Percentiles rank a stretch among this genome's conserved stretches.
These are phyloP conservation scores for Dipodomys spectabilis DNA, from an alignment of 2,113 vertebrate species.

Conservation along the genomic window DNA sequence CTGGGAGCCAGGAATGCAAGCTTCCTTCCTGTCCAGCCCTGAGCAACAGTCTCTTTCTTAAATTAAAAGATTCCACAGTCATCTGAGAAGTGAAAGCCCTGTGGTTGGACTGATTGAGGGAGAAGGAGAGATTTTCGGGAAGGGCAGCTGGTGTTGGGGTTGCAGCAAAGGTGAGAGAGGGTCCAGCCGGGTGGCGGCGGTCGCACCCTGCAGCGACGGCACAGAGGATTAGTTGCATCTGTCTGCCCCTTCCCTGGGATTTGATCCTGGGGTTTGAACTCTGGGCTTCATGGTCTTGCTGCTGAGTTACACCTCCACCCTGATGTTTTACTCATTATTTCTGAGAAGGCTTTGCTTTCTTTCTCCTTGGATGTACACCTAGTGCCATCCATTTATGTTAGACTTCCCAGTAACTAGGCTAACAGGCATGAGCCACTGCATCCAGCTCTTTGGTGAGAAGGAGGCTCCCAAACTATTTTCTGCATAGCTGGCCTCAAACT, in stretches of 20 bases:
- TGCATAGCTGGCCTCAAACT: no score
- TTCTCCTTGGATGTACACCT: no score
- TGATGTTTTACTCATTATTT: not conserved
- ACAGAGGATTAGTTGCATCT: not conserved
- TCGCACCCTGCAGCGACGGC: not conserved
- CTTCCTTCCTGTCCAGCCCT: conserved; percentile 71
- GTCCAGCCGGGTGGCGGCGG: not conserved
- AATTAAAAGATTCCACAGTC: not conserved
- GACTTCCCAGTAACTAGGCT: no score
- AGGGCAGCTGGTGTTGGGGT: not conserved
- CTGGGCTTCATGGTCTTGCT: no score
- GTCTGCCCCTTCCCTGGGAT: not conserved
- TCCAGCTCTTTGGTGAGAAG: no score
- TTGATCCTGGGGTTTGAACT: no score
- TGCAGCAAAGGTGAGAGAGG: not conserved
- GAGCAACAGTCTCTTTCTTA: conserved; percentile 14
- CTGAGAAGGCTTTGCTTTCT: no score
- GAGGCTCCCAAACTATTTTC: no score
- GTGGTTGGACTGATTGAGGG: not conserved
- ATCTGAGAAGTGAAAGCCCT: not conserved
- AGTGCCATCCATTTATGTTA: no score
- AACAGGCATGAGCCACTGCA: no score
- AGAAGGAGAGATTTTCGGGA: not conserved
- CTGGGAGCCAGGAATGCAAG: not conserved
- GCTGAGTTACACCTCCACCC: no score